Evolutionary conservation across 2,888 invertebrate genomes (phyloP).

Genomic region (Boloria euphrosyne): DNA sequence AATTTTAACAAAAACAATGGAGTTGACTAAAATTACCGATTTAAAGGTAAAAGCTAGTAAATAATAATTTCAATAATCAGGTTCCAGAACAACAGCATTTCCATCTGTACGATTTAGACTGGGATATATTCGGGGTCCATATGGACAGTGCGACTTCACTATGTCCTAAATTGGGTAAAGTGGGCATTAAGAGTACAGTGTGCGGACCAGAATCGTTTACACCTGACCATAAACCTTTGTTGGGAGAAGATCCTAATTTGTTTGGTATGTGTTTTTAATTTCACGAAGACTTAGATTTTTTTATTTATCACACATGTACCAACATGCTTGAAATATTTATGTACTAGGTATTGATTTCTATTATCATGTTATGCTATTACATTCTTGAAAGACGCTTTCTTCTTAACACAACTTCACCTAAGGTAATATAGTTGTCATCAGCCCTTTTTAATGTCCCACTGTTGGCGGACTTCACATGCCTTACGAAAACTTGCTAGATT

Average conservation of each 20-base stretch:
- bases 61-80: constrained; percentile 51
- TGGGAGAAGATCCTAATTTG: constrained; percentile 89
- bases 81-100: constrained; percentile 90
- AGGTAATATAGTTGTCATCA: too few species aligned
- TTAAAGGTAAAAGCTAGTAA: background rate
- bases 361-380: too few species aligned
- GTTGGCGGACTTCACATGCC: too few species aligned
- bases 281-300: too few species aligned
- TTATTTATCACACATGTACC: too few species aligned
- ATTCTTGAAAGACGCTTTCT: too few species aligned
- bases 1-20: background rate
- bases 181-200: constrained; percentile 92
- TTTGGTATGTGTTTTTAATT: constrained; percentile 64
- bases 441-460: too few species aligned
- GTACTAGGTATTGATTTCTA: too few species aligned
- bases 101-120: constrained; percentile 92
- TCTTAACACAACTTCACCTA: too few species aligned
- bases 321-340: too few species aligned
- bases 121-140: constrained; percentile 91
- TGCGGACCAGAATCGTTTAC: constrained; percentile 97
- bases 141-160: constrained; percentile 87
- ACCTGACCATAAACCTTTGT: constrained; percentile 93
- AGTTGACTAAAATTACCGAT: background rate
- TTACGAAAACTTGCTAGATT: too few species aligned
- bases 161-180: constrained; percentile 87